Evolutionary conservation across 2,113 vertebrate genomes (phyloP), one percentile per base, ranked within the genome.

Genomic region (Nycticorax nycticorax): DNA sequence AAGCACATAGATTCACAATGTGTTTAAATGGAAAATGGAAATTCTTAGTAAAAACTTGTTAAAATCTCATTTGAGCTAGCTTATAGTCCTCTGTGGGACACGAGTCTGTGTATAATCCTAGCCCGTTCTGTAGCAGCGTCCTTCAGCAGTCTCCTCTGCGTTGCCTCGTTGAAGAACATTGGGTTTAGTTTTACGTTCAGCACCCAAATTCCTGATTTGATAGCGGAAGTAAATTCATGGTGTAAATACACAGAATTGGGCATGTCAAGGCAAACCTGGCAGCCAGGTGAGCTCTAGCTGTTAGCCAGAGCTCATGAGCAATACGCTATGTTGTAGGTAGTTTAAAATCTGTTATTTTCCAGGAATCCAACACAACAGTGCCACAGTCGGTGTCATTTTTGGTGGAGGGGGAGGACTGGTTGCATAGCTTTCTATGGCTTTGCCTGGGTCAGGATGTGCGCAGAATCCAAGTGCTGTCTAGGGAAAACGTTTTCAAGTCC

Each of bases 11-110:
- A 68, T 81, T 92, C 59, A 73, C 85, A 62, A 74, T 50, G 80
- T 92, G 66, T 95, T 96, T 97, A 96, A 96, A 97, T 95, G 86
- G 94, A 71, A 97, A 97, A 96, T 96, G 94, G 88, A 97, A 97
- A 97, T 96, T 97, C 88, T 89, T 69, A 16, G 59, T 92, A 81
- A 93, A 95, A 97, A 81, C 64, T 59, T 92, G 84, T 77, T 92
- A 91, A 96, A 94, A 95, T 88, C 74, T 96, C 93, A 74, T 97
- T 91, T 94, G 63, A 81, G 85, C 88, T 86, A 91, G 63, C 7
- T 2, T 62, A 79, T 66, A 89, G 89, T 69, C 91, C 79, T 94
- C 77, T 68, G 30, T 77, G 77, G 78, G 66, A 86, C 8, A 8
- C 7, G 16, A 80, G 37, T 21, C 73, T 73, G 10, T 47, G 53